Conservation (phyloP, 2,113 vertebrate genomes). For the Gambusia affinis region DNA sequence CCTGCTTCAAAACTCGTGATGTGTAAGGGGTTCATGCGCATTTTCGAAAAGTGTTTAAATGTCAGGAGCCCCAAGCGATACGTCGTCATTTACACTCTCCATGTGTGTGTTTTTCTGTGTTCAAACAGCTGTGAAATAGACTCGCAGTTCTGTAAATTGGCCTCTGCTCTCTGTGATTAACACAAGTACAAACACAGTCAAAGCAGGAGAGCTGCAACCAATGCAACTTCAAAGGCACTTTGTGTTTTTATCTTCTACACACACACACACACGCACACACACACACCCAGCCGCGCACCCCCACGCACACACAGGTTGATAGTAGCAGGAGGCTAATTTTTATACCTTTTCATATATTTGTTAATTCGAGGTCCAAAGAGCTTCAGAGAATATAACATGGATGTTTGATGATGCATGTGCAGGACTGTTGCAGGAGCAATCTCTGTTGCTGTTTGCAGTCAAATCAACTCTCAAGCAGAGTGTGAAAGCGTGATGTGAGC, state of each 20-base stretch:
- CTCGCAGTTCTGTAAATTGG: conserved; percentile 67
- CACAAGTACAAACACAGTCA: conserved; percentile 62
- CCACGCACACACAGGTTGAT: background rate
- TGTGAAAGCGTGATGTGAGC: conserved; percentile 45
- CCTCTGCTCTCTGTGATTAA: conserved; percentile 72
- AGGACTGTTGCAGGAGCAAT: background rate
- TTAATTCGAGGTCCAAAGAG: conserved; percentile 9
- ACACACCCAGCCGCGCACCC: background rate
- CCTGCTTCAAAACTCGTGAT: background rate
- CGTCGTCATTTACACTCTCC: conserved; percentile 52
- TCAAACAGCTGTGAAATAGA: conserved; percentile 76
- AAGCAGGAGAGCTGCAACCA: conserved; percentile 50
- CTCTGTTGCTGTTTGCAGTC: background rate
- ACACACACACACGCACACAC: background rate
- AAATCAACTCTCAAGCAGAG: conserved; percentile 46
- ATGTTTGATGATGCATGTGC: background rate
- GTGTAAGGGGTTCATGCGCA: conserved; percentile 16
- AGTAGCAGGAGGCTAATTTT: background rate
- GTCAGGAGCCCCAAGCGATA: conserved; percentile 59
- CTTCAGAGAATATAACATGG: conserved; percentile 1
- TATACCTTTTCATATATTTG: conserved; percentile 44
- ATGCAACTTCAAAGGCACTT: conserved; percentile 60
- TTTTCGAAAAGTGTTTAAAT: conserved; percentile 65
- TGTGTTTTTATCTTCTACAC: background rate
- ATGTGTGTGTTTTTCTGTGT: conserved; percentile 47